Base-by-base conservation (phyloP, 2,113 vertebrate genomes). In the Poicephalus meyeri region DNA sequence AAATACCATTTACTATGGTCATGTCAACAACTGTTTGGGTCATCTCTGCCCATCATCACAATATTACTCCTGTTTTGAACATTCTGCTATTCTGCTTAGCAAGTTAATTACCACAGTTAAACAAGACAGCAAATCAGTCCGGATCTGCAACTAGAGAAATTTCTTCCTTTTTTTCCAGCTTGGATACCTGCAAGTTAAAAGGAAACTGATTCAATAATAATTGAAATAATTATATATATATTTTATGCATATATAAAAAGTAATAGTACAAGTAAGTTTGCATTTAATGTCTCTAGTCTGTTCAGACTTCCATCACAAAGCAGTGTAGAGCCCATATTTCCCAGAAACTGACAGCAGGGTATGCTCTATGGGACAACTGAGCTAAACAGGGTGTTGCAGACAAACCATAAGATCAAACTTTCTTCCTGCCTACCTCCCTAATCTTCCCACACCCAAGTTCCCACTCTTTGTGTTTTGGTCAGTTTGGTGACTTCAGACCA, bases 181-280 rank as follows among this genome's bases (percentile, higher is more conserved):
- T 71, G 39, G 95, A 93, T 56, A 98, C 97, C 97, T 98, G 91
- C 47, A 98, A 90, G 26, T 58, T 35, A 84, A 95, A 89, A 93
- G 58, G 25, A 41, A 91, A 91, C 6, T 3, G 26, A 71, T 49
- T 90, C 47, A 91, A 28, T 9, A 52, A 7, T n/a, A 77, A 85
- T 23, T 58, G 21, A 58, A 58, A 58, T 58, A 58, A 58, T 58
- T 35, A 23, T 23, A 58, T n/a, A 53, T 31, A 58, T 23, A 58
- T 58, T 13, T n/a, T 23, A n/a, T 23, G 33, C 13, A 23, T 35
- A 58, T 35, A 58, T 35, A 35, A 24, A n/a, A 58, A 58, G 33
- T 35, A 35, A 24, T 58, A 58, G 56, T 35, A 58, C 56, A 79
- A 93, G 44, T 24, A 53, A 74, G 15, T 52, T 89, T 47, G 35